phyloP scores from a whole-genome alignment of 2,888 invertebrate species.

The Mechanitis mazaeus region DNA sequence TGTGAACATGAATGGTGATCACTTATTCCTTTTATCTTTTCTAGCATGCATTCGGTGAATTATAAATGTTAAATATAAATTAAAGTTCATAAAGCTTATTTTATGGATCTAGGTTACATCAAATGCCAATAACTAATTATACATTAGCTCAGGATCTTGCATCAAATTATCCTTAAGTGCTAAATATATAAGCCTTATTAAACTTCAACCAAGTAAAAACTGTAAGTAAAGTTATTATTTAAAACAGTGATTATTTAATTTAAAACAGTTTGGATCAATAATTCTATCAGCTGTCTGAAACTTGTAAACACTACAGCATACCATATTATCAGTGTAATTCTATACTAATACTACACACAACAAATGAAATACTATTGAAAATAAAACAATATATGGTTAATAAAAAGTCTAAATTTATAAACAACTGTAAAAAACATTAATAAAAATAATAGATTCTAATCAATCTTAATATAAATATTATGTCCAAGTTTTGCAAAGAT shows the following conservation, averaged over 20 bases:
- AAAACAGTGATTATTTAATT: neutral
- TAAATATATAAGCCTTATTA: neutral
- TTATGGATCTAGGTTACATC: constrained; percentile 10
- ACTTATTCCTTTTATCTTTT: constrained; percentile 17
- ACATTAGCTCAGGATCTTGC: constrained; percentile 14
- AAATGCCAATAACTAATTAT: constrained; percentile 18
- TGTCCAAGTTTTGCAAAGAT: no score
- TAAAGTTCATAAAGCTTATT: constrained; percentile 8
- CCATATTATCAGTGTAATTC: no score
- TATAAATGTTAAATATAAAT: neutral
- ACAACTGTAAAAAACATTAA: no score
- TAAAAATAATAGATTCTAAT: no score
- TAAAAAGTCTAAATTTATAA: no score
- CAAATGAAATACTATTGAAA: no score
- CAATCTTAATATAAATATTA: no score
- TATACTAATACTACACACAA: no score
- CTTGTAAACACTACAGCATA: no score
- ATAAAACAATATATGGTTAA: no score
- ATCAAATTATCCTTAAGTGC: constrained; percentile 6
- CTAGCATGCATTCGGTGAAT: constrained; percentile 8
- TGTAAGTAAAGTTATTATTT: constrained; percentile 6
- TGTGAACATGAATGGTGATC: constrained; percentile 37
- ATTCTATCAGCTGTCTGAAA: constrained; percentile 1
- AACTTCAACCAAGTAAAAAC: neutral
- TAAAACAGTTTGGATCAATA: neutral